Evolutionary conservation across 1,140 invertebrate genomes (phyloP).

Genomic region (Cyrtorhinus lividipennis): DNA sequence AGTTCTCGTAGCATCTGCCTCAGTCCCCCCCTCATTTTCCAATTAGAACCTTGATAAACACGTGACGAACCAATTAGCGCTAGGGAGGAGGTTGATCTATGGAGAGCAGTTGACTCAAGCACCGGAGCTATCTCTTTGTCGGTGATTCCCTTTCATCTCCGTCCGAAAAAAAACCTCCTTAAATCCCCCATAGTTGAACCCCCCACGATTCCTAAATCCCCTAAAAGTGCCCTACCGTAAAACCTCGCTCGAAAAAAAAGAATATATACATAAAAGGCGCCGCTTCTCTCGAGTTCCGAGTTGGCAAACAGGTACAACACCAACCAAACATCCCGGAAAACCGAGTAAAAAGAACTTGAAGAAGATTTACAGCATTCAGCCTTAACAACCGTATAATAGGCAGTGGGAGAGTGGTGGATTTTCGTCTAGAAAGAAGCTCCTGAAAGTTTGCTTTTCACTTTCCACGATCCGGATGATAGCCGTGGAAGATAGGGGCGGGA

Average conservation of each 20-base stretch:
- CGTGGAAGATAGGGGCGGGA: too few relatives aligned
- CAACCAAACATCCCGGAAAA: not conserved
- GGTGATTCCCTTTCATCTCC: not conserved
- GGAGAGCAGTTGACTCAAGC: not conserved
- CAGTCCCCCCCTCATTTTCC: too few relatives aligned
- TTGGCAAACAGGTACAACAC: not conserved
- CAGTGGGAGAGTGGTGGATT: not conserved
- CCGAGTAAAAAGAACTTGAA: not conserved
- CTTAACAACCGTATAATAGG: not conserved
- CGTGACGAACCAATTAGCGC: not conserved
- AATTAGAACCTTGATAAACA: not conserved
- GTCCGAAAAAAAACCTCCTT: not conserved
- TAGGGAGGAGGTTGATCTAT: not conserved
- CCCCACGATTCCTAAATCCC: not conserved
- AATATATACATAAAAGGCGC: not conserved
- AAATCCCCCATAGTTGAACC: not conserved
- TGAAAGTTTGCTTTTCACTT: not conserved
- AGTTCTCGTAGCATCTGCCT: too few relatives aligned
- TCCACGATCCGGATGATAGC: not conserved
- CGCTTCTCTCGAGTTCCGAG: not conserved
- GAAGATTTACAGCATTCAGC: not conserved
- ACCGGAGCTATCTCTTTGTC: not conserved
- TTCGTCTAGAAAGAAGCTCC: not conserved
- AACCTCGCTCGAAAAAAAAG: not conserved
- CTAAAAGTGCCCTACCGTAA: not conserved